Evolutionary conservation across 2,888 invertebrate genomes (phyloP).

Genomic region (Chrysopilus asiliformis): DNA sequence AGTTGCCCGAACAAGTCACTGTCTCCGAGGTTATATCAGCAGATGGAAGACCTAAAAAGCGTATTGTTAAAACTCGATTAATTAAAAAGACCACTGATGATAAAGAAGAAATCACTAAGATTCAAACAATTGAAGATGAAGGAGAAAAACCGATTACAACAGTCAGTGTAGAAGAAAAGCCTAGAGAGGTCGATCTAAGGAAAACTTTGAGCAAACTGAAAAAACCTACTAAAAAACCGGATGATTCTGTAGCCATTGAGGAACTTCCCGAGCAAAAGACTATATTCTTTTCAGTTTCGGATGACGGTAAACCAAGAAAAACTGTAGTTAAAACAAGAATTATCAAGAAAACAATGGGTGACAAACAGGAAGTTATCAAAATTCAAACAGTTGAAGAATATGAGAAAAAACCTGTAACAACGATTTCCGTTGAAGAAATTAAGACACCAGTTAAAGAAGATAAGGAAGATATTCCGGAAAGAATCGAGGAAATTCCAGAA

Average conservation of each 20-base stretch:
- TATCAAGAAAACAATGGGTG: constrained; percentile 21
- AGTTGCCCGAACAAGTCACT: constrained; percentile 18
- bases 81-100: constrained; percentile 30
- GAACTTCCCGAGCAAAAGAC: constrained; percentile 26
- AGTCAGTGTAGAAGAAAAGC: constrained; percentile 21
- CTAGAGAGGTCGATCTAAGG: constrained; percentile 14
- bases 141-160: constrained; percentile 21
- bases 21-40: constrained; percentile 31
- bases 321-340: constrained; percentile 10
- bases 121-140: constrained; percentile 22
- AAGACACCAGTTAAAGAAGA: too few relatives aligned
- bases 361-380: constrained; percentile 31
- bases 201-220: too few relatives aligned
- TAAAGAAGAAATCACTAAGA: constrained; percentile 29
- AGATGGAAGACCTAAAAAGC: constrained; percentile 17
- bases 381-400: constrained; percentile 27
- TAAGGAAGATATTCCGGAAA: constrained; percentile 10
- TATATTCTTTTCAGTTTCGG: constrained; percentile 26
- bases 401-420: constrained; percentile 22
- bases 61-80: constrained; percentile 25
- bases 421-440: constrained; percentile 16
- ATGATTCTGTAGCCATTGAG: constrained; percentile 21
- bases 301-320: constrained; percentile 19
- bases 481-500: constrained; percentile 22
- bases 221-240: constrained; percentile 6